Conservation (phyloP, 53 echinoderm and acorn worm species). For the Zoroaster sp. region DNA sequence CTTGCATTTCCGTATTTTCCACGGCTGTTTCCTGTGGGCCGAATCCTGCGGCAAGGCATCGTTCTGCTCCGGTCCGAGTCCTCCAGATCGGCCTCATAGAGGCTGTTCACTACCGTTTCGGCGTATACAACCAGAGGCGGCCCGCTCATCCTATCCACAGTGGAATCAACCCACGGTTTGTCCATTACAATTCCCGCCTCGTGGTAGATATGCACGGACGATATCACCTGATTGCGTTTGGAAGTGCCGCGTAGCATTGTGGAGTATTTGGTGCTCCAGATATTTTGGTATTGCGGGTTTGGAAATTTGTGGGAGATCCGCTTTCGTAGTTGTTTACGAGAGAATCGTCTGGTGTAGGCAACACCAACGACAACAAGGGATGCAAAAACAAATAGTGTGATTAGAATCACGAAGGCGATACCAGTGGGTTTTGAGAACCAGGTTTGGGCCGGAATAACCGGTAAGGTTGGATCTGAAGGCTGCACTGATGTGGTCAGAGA, state of each 20-base stretch:
- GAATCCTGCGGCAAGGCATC: slow-evolving; percentile 8
- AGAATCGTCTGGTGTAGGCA: background rate
- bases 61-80: slow-evolving; percentile 40
- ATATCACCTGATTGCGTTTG: slow-evolving; percentile 13
- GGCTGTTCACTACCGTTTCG: slow-evolving; percentile 46
- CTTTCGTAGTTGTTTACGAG: background rate
- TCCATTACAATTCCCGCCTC: slow-evolving; percentile 29
- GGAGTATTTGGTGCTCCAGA: slow-evolving; percentile 13
- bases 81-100: slow-evolving; percentile 33
- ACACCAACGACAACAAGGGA: background rate
- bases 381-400: background rate
- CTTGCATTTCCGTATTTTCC: slow-evolving; percentile 23
- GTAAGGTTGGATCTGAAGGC: background rate
- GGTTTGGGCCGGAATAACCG: background rate
- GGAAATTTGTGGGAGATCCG: slow-evolving; percentile 18
- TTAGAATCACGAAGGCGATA: slow-evolving; percentile 13
- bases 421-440: slow-evolving; percentile 45
- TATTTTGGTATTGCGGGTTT: slow-evolving; percentile 27
- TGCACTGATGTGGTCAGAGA: background rate
- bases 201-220: slow-evolving; percentile 48
- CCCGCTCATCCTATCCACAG: slow-evolving; percentile 19
- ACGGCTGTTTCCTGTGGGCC: background rate
- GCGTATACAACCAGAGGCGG: slow-evolving; percentile 38
- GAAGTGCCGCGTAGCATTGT: background rate
- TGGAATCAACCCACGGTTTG: slow-evolving; percentile 18